Percentiles rank a stretch among this genome's conserved stretches.
phyloP scores from a whole-genome alignment of 2,888 invertebrate genomes.

The Coenonympha arcania region DNA sequence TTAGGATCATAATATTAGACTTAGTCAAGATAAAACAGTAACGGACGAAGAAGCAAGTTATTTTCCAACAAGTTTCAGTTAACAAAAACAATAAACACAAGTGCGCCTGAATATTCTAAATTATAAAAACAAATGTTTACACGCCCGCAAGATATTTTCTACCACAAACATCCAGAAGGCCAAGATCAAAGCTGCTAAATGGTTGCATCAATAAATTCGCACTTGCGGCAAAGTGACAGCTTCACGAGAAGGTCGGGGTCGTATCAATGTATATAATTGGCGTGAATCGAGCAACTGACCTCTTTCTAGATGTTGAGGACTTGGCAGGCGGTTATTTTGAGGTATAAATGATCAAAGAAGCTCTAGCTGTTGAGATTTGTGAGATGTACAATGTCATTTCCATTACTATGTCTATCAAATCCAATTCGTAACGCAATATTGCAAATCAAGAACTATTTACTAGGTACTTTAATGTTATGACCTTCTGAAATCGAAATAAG shows the following conservation, averaged over 20 bases:
- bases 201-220: constrained; percentile 5
- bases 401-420: constrained; percentile 6
- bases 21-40: no score
- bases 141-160: not conserved
- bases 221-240: constrained; percentile 6
- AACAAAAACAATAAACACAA: not conserved
- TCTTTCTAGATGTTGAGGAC: constrained; percentile 11
- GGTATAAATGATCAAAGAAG: constrained; percentile 5
- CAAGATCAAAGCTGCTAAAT: constrained; percentile 11
- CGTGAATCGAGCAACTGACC: constrained; percentile 17
- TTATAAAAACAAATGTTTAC: not conserved
- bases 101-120: not conserved
- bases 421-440: not conserved
- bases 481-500: not conserved
- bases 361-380: not conserved
- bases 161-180: constrained; percentile 7
- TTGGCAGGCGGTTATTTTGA: not conserved
- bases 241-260: constrained; percentile 20
- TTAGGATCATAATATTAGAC: no score
- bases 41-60: no score
- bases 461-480: not conserved
- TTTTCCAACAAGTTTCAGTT: no score
- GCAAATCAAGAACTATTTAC: not conserved
- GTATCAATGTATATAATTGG: constrained; percentile 10
- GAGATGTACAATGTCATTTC: constrained; percentile 6